These are phyloP conservation scores for Isaurus tuberculatus DNA, from an alignment of 92 coral and sea anemone genomes.

Conservation along the genomic window DNA sequence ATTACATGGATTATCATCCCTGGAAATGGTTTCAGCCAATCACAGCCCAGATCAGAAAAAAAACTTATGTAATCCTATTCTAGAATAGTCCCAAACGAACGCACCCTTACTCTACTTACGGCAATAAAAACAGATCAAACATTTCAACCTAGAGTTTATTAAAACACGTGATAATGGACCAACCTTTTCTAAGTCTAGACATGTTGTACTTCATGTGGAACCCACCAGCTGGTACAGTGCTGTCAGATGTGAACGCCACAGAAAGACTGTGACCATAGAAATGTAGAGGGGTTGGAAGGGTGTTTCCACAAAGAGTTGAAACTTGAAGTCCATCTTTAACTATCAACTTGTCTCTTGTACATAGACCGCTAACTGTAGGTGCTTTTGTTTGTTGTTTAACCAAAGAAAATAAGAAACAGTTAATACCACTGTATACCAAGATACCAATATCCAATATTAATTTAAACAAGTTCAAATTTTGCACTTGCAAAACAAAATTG, in stretches of 20 bases:
- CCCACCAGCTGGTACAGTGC: slow-evolving; percentile 48
- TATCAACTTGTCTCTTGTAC: slow-evolving; percentile 64
- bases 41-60: too few species aligned
- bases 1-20: too few species aligned
- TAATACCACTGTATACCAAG: background rate
- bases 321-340: slow-evolving; percentile 69
- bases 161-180: background rate
- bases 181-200: slow-evolving; percentile 69
- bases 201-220: slow-evolving; percentile 74
- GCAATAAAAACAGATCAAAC: too few species aligned
- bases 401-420: background rate
- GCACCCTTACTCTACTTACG: too few species aligned
- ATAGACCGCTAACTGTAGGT: slow-evolving; percentile 46
- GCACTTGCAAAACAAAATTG: too few species aligned
- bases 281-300: slow-evolving; percentile 60
- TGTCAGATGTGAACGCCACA: slow-evolving; percentile 66
- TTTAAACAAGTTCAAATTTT: too few species aligned
- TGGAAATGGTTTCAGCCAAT: too few species aligned
- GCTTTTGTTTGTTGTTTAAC: too few species aligned
- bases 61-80: too few species aligned
- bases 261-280: slow-evolving; percentile 61
- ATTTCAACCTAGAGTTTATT: background rate
- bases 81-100: too few species aligned
- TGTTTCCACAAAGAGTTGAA: slow-evolving; percentile 62
- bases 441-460: background rate